Conservation (phyloP, 2,888 invertebrate species). For the Leucophora obtusa region DNA sequence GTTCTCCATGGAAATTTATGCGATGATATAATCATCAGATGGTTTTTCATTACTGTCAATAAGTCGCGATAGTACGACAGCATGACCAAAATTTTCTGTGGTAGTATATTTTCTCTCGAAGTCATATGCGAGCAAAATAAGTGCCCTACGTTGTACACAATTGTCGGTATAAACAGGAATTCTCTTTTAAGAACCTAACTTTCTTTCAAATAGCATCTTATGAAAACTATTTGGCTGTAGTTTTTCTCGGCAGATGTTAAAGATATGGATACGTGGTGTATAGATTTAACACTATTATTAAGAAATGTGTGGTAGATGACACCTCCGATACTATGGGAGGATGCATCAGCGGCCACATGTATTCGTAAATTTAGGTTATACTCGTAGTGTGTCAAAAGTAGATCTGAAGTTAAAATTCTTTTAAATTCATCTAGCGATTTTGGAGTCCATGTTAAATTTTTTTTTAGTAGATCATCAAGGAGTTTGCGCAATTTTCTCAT, state of each 20-base stretch:
- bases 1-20: constrained; percentile 18
- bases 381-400: not conserved
- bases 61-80: constrained; percentile 61
- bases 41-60: constrained; percentile 26
- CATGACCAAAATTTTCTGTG: not conserved
- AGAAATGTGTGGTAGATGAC: no score
- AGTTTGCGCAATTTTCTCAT: constrained; percentile 11
- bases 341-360: constrained; percentile 15
- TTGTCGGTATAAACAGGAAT: constrained; percentile 63
- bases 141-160: constrained; percentile 14
- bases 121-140: constrained; percentile 15
- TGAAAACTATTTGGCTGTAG: constrained; percentile 58
- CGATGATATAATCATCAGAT: constrained; percentile 12
- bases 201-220: constrained; percentile 47
- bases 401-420: constrained; percentile 9
- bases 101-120: constrained; percentile 24
- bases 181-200: constrained; percentile 68
- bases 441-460: not conserved
- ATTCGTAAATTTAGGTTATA: not conserved
- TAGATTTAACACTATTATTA: constrained; percentile 42
- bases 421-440: constrained; percentile 10
- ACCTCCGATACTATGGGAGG: constrained; percentile 14
- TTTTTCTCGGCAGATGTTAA: constrained; percentile 47
- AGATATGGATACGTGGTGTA: constrained; percentile 40
- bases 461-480: constrained; percentile 15